These are phyloP conservation scores for Lycophotia porphyrea DNA, from an alignment of 2,888 invertebrate species.

Conservation along the genomic window DNA sequence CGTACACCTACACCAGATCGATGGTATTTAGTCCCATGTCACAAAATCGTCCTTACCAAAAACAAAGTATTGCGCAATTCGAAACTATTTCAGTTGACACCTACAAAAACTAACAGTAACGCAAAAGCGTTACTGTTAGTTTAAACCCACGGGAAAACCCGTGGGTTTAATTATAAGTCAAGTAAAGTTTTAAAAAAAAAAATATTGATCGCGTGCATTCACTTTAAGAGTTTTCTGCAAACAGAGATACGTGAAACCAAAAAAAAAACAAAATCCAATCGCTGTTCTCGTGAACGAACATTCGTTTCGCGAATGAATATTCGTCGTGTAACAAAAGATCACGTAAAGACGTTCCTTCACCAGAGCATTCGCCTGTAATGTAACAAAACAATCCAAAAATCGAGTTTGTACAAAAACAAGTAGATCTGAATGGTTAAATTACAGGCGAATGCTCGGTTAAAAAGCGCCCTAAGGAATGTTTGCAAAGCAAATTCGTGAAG, in stretches of 20 bases:
- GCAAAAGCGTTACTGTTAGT: too few relatives aligned
- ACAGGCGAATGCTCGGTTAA: background rate
- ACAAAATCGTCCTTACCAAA: background rate
- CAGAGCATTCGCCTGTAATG: background rate
- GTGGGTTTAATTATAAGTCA: background rate
- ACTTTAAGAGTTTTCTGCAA: background rate
- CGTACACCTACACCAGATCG: background rate
- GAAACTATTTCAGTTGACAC: conserved; percentile 30
- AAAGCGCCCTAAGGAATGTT: background rate
- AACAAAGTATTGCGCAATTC: conserved; percentile 12
- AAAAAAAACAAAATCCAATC: background rate
- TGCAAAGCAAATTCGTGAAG: background rate
- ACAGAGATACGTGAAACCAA: background rate
- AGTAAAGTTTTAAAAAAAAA: background rate
- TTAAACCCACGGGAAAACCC: too few relatives aligned
- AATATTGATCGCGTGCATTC: background rate
- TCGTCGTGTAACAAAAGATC: background rate
- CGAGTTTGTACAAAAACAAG: background rate
- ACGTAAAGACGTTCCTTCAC: background rate
- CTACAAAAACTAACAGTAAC: background rate
- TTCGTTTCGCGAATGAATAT: background rate
- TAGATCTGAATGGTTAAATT: background rate
- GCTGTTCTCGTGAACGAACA: background rate
- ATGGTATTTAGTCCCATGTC: background rate
- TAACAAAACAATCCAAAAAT: background rate